phyloP scores from a whole-genome alignment of 2,888 invertebrate genomes.

The Diloba caeruleocephala region DNA sequence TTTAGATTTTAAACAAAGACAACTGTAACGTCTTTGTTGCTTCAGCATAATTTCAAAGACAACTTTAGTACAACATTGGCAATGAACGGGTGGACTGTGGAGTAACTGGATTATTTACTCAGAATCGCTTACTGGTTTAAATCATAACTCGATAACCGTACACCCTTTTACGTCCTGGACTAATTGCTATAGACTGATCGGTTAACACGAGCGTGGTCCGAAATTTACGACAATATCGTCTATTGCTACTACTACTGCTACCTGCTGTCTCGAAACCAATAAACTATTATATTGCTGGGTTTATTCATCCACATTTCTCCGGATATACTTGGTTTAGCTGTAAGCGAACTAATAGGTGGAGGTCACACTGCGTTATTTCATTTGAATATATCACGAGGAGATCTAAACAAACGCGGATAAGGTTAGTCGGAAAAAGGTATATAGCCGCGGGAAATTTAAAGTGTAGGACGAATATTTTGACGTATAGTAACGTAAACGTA shows the following conservation, averaged over 20 bases:
- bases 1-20: constrained; percentile 14
- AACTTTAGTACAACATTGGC: constrained; percentile 20
- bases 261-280: too few species aligned
- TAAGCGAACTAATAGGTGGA: constrained; percentile 49
- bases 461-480: too few species aligned
- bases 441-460: too few species aligned
- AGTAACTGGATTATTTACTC: constrained; percentile 16
- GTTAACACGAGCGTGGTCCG: constrained; percentile 15
- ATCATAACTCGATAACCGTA: constrained; percentile 45
- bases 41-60: constrained; percentile 8
- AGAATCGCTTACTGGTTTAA: constrained; percentile 30
- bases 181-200: constrained; percentile 48
- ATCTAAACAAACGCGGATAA: constrained; percentile 60
- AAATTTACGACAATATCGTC: constrained; percentile 41
- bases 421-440: too few species aligned
- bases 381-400: constrained; percentile 62
- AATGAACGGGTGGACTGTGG: constrained; percentile 18
- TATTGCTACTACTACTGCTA: too few species aligned
- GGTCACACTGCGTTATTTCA: constrained; percentile 69
- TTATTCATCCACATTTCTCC: constrained; percentile 46
- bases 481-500: too few species aligned
- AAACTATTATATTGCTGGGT: too few species aligned
- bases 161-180: constrained; percentile 28
- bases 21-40: constrained; percentile 16
- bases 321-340: constrained; percentile 25